These are phyloP conservation scores for Drosophila mercatorum DNA, from an alignment of 2,888 invertebrate genomes.

Conservation along the genomic window DNA sequence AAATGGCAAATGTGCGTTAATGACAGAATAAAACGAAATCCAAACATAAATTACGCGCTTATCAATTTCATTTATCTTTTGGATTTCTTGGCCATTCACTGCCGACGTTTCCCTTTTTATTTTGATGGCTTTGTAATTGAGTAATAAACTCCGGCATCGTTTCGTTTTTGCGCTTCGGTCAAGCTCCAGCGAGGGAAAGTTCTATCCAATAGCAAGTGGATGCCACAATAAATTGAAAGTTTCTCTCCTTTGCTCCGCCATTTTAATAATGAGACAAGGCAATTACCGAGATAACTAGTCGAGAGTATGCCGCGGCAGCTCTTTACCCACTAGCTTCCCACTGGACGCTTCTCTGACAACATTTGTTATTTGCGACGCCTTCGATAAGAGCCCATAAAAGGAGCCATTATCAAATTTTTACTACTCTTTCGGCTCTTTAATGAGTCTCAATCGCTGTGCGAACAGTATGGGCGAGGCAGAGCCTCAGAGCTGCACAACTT, in stretches of 20 bases:
- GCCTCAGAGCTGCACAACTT: background rate
- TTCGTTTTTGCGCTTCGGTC: constrained; percentile 37
- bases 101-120: constrained; percentile 49
- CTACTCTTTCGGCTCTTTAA: constrained; percentile 52
- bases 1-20: constrained; percentile 67
- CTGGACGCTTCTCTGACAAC: constrained; percentile 25
- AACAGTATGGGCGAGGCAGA: background rate
- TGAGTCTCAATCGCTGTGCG: constrained; percentile 38
- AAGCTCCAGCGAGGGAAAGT: constrained; percentile 34
- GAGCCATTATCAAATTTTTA: constrained; percentile 60
- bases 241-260: constrained; percentile 17
- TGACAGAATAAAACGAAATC: constrained; percentile 81
- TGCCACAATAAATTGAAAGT: constrained; percentile 56
- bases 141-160: constrained; percentile 79
- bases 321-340: background rate
- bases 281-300: constrained; percentile 43
- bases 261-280: constrained; percentile 42
- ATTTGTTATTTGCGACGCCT: constrained; percentile 58
- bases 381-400: constrained; percentile 65
- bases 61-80: constrained; percentile 81
- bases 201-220: constrained; percentile 23
- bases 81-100: constrained; percentile 65
- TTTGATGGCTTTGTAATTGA: constrained; percentile 82
- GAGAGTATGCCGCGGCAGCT: background rate
- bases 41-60: constrained; percentile 81